Evolutionary conservation across 2,888 invertebrate genomes (phyloP).

Genomic region (Penaeus monodon): DNA sequence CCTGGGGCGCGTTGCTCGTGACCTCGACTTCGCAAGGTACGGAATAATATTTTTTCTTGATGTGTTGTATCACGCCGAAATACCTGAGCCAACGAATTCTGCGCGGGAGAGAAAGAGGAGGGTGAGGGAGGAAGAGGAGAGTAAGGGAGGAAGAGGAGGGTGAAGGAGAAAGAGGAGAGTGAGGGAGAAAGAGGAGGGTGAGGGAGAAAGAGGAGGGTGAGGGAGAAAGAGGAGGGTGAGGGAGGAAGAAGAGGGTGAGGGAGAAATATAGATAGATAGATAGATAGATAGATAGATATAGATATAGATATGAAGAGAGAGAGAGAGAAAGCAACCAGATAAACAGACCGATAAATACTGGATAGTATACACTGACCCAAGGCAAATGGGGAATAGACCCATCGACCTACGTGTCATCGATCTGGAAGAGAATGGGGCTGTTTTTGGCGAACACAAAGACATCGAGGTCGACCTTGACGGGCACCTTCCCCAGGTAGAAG

Average conservation of each 20-base stretch:
- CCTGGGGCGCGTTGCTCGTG: no score
- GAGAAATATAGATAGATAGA: conserved; percentile 10
- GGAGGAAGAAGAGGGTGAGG: background rate
- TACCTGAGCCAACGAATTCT: background rate
- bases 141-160: background rate
- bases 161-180: background rate
- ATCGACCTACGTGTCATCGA: conserved; percentile 12
- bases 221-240: background rate
- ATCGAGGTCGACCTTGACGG: conserved; percentile 16
- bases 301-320: background rate
- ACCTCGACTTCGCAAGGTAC: background rate
- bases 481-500: conserved; percentile 16
- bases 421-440: conserved; percentile 12
- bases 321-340: no score
- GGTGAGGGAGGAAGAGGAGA: background rate
- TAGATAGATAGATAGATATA: conserved; percentile 42
- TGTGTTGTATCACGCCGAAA: background rate
- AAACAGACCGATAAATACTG: no score
- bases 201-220: background rate
- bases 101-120: background rate
- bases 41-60: background rate
- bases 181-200: background rate
- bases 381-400: no score
- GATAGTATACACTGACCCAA: no score
- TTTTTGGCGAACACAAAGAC: conserved; percentile 20